Evolutionary conservation across 2,113 vertebrate species (phyloP), one percentile per base, ranked within the genome.

Genomic region (Brachypteracias leptosomus): DNA sequence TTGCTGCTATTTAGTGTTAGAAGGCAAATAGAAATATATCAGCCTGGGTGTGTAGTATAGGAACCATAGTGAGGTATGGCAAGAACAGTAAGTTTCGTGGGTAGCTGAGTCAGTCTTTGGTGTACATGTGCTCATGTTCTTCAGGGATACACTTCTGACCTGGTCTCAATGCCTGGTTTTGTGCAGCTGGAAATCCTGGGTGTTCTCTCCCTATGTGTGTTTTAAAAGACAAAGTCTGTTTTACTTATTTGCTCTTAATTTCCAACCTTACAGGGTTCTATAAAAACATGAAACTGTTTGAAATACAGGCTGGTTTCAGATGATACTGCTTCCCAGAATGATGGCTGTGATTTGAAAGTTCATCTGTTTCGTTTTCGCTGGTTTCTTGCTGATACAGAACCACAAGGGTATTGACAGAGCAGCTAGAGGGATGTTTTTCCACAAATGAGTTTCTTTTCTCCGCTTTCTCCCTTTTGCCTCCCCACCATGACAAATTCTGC

Each of bases 301-400:
- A 51, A 82, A 71, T 62, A 67, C 26, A 78, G 66, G 28, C 44
- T 75, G 57, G 31, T 93, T 90, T 90, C 71, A 74, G 72, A 26
- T 59, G 31, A 51, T 83, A 85, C 85, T 88, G 36, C 54, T 80
- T 76, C 65, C 72, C 85, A 86, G 68, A 96, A 83, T 80, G 66
- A 65, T 0, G 0, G 11, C n/a, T 72, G 47, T 61, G 78, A 62
- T 94, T 96, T 95, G 65, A 92, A 90, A 84, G 75, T 93, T 88
- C 47, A n/a, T 72, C 62, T 71, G 15, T 94, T 93, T 94, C 75
- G 81, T 93, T 94, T 96, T 97, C 9, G 2, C 44, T 88, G 2
- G 52, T 49, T 86, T 86, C 66, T 94, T 88, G 65, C 76, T 38
- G 20, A 81, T 92, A 72, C 28, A 74, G 83, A 94, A 83, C 75